Conservation (phyloP, 1,140 invertebrate species). For the Zaprionus kolodkinae region DNA sequence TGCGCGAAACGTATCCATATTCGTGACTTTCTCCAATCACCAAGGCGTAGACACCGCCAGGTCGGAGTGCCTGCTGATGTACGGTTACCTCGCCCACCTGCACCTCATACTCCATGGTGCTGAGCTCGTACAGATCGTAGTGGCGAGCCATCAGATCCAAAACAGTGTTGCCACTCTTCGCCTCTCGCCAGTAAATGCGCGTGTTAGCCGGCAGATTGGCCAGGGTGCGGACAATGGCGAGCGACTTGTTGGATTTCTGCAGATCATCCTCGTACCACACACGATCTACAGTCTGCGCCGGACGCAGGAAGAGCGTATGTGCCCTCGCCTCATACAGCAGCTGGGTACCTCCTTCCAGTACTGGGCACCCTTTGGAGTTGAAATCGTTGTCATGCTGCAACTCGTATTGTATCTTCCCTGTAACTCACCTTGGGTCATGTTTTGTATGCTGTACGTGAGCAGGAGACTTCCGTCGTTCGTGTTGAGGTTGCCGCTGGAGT, state of each 20-base stretch:
- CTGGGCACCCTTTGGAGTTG: constrained; percentile 38
- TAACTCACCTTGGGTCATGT: constrained; percentile 52
- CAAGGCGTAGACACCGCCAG: constrained; percentile 87
- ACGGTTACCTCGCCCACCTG: constrained; percentile 18
- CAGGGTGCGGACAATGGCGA: constrained; percentile 57
- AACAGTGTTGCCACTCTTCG: constrained; percentile 13
- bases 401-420: background rate
- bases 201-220: constrained; percentile 57
- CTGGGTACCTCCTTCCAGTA: constrained; percentile 51
- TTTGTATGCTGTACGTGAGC: constrained; percentile 55
- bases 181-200: constrained; percentile 56
- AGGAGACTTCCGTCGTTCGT: constrained; percentile 51
- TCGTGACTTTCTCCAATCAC: constrained; percentile 74
- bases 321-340: constrained; percentile 63
- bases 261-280: constrained; percentile 63
- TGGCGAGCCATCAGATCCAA: constrained; percentile 57
- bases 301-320: constrained; percentile 85
- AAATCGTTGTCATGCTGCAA: background rate
- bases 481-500: constrained; percentile 64
- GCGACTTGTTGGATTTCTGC: constrained; percentile 69
- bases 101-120: constrained; percentile 47
- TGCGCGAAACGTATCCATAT: constrained; percentile 18
- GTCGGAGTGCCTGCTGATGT: constrained; percentile 34
- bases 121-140: constrained; percentile 61
- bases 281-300: constrained; percentile 46